A percentile compares a stretch with the other conserved stretches of the same genome.
Evolutionary conservation across 2,113 vertebrate genomes (phyloP).

Genomic region (Anarrhichthys ocellatus): DNA sequence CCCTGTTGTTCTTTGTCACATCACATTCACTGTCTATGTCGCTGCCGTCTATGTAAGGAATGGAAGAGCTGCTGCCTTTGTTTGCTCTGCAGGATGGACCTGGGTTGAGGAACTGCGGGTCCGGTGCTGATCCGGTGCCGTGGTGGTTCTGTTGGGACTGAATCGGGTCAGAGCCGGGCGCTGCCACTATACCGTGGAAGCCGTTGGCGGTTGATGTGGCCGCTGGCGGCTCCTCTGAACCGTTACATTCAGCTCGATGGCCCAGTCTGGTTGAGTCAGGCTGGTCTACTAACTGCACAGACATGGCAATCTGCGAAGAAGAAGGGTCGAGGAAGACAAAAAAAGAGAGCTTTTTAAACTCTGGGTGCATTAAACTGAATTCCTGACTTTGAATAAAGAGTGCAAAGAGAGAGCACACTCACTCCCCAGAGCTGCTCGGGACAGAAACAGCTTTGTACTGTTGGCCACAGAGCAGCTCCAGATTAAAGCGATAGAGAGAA

Average conservation of each 20-base stretch:
- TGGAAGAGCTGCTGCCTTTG: constrained; percentile 93
- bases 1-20: constrained; percentile 69
- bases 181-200: constrained; percentile 72
- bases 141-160: constrained; percentile 63
- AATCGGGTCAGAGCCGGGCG: constrained; percentile 64
- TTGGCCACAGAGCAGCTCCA: constrained; percentile 14
- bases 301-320: constrained; percentile 81
- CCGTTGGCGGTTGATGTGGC: constrained; percentile 71
- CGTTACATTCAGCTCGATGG: constrained; percentile 71
- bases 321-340: constrained; percentile 7
- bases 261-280: constrained; percentile 75
- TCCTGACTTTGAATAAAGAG: not conserved
- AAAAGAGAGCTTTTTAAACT: not conserved
- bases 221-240: constrained; percentile 72
- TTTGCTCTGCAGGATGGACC: constrained; percentile 96
- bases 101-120: constrained; percentile 89
- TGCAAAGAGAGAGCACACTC: not conserved
- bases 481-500: constrained; percentile 3
- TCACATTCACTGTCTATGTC: constrained; percentile 97
- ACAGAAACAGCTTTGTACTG: constrained; percentile 29
- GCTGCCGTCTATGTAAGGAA: constrained; percentile 98
- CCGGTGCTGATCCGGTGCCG: constrained; percentile 67
- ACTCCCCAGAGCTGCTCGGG: not conserved
- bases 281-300: constrained; percentile 68
- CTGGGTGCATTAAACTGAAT: not conserved